A percentile compares a stretch with the other conserved stretches of the same genome.
Evolutionary conservation across 1,140 invertebrate species (phyloP).

Genomic region (Drosophila serrata): DNA sequence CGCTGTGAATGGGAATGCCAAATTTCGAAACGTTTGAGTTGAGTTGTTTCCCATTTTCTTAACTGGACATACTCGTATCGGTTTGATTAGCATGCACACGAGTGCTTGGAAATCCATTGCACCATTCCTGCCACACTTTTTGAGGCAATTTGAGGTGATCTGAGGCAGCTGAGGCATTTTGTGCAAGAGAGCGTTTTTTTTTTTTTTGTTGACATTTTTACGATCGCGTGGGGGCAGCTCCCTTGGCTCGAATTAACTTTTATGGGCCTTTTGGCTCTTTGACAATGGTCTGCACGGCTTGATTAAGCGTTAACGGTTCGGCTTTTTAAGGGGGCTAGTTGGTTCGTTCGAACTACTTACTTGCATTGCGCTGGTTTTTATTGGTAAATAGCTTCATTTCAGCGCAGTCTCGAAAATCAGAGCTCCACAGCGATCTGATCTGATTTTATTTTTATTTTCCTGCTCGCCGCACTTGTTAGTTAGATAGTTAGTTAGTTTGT

Average conservation of each 20-base stretch:
- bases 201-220: conserved; percentile 53
- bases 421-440: conserved; percentile 14
- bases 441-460: conserved; percentile 17
- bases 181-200: conserved; percentile 51
- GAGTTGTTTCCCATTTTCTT: neutral
- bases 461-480: conserved; percentile 16
- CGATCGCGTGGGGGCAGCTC: conserved; percentile 59
- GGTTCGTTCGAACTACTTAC: conserved; percentile 58
- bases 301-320: conserved; percentile 49
- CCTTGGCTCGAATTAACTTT: conserved; percentile 62
- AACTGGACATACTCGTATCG: conserved; percentile 1
- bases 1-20: conserved; percentile 17
- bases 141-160: conserved; percentile 14
- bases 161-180: conserved; percentile 44
- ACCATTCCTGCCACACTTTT: conserved; percentile 39
- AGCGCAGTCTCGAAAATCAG: conserved; percentile 7
- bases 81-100: conserved; percentile 45
- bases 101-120: conserved; percentile 36
- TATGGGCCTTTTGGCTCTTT: conserved; percentile 56
- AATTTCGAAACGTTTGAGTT: conserved; percentile 18
- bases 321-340: conserved; percentile 17
- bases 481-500: conserved; percentile 42
- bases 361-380: conserved; percentile 77
- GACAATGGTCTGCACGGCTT: conserved; percentile 54
- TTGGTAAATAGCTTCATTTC: conserved; percentile 76